Evolutionary conservation across 1,140 invertebrate genomes (phyloP), one percentile per base, ranked within the genome.

Genomic region (Neoseiulus cucumeris): DNA sequence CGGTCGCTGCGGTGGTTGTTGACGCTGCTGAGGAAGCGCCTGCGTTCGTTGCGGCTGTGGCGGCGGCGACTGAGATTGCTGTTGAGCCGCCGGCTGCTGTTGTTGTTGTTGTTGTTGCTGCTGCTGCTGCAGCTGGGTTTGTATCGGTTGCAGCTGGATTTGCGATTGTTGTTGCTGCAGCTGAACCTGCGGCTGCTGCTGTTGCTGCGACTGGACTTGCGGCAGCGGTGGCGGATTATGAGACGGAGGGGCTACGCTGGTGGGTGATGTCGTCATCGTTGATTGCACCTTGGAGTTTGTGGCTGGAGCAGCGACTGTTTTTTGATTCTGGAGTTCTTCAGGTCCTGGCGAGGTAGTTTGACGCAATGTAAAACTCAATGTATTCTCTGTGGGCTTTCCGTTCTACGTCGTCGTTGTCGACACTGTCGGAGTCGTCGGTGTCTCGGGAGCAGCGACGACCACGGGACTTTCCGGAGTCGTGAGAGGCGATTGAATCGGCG

Each of bases 41-140:
- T 79, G 76, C 51, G 78, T 76, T 1, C 76, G 76, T 67, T 77
- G 77, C 68, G 79, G 77, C 12, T 76, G 75, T 33, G 29, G 41
- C 64, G 44, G 77, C 76, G 6, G n/a, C n/a, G n/a, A n/a, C n/a
- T 72, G 71, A 4, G 75, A 73, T 12, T 78, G 79, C 65, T 80
- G 68, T 66, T 73, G 69, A 67, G 44, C 20, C 65, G 47, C 44
- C 42, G n/a, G n/a, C 7, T 68, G 69, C 18, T 17, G 64, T 64
- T 47, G 18, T 44, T 66, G 67, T 20, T 65, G 66, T 14, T 25
- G 44, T 22, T 64, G 64, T 25, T 64, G 67, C 17, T 66, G 7
- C 17, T 47, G 64, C 20, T 65, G 64, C 28, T 65, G 64, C n/a
- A 22, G 64, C 25, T 22, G 66, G 20, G 64, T 51, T 9, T 44